Base-by-base conservation (phyloP, 2,113 vertebrate genomes). In the Rhea pennata region DNA sequence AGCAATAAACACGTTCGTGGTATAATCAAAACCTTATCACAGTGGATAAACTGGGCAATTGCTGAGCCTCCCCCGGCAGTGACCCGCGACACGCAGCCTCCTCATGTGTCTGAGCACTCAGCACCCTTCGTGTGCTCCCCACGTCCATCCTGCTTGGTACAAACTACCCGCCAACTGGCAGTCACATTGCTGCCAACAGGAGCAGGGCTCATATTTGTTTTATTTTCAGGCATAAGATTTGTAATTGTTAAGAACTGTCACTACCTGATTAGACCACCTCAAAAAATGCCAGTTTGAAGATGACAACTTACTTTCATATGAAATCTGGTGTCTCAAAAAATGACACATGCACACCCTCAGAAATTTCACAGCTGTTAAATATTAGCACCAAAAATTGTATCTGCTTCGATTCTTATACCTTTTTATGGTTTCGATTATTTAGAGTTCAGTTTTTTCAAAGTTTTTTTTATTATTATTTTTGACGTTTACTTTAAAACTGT, bases 361-460 rank as follows among this genome's bases (percentile, higher is more conserved):
- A 26, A 58, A 72, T 50, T 92, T 86, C 58, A 53, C 58, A 71
- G 73, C 67, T 92, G 92, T 94, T 61, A 85, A 93, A 93, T 85
- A 87, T 69, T 84, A 84, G 40, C 27, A 16, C 92, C 71, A 80
- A 40, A 36, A 78, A 90, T 88, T 77, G 64, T 75, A 87, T 94
- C 71, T 95, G 78, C 86, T 76, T 92, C 58, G 36, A 11, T 84
- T 73, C 89, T 85, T 80, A 27, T 7, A 29, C 39, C 73, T 88
- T 72, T 70, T 40, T 48, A 0, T 0, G 69, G 27, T 54, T 72
- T 84, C 76, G 95, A 93, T 88, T 95, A 94, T 96, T 97, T 89
- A 95, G 36, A 67, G 33, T 64, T 79, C 88, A 86, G 56, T n/a
- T 40, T 91, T 21, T 53, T 85, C 72, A 89, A 89, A 96, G 21